phyloP scores from a whole-genome alignment of 1,140 invertebrate species.

The Drosophila paulistorum region DNA sequence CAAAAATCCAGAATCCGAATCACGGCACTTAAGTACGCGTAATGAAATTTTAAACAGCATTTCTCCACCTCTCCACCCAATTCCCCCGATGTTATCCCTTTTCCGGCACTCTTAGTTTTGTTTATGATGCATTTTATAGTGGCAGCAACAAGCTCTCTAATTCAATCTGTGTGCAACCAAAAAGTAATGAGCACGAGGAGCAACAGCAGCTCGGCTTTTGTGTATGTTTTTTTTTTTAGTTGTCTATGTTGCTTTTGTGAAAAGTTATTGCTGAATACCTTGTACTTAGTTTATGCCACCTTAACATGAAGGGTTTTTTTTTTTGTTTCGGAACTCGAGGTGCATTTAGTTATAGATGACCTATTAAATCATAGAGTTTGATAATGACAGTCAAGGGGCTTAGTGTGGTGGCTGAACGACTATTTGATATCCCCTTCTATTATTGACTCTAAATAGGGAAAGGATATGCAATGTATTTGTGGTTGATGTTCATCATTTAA shows the following conservation, averaged over 20 bases:
- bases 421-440: neutral
- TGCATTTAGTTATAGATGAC: slow-evolving; percentile 2
- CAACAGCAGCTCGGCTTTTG: neutral
- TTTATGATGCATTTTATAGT: slow-evolving; percentile 26
- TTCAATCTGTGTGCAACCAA: slow-evolving; percentile 3
- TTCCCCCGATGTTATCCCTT: neutral
- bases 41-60: slow-evolving; percentile 60
- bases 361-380: neutral
- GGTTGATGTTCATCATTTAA: no score
- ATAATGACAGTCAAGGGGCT: neutral
- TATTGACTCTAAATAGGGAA: no score
- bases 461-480: no score
- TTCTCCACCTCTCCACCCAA: neutral
- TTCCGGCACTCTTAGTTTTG: neutral
- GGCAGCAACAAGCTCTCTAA: slow-evolving; percentile 11
- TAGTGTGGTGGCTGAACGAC: neutral
- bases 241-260: neutral
- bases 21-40: slow-evolving; percentile 54
- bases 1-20: slow-evolving; percentile 28
- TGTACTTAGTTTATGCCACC: neutral
- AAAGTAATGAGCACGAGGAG: slow-evolving; percentile 5
- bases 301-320: neutral
- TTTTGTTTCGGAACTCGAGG: neutral
- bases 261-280: neutral
- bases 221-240: neutral